Conservation (phyloP, 2,888 invertebrate species). For the Ormyrus rosae region DNA sequence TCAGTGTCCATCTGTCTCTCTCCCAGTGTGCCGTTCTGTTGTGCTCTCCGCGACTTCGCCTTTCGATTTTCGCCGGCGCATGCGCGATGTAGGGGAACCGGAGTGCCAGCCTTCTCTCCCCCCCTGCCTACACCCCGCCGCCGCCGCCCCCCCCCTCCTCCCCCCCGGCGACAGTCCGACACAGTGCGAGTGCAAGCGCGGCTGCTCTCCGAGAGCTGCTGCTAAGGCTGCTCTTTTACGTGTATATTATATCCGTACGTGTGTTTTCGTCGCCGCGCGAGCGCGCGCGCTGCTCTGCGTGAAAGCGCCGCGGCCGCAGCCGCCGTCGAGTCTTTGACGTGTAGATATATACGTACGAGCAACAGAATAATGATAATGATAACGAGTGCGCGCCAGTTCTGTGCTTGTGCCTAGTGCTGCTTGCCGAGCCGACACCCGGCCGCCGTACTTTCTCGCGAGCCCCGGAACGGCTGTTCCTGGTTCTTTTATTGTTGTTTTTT, state of each 20-base stretch:
- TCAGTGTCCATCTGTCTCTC: too few relatives aligned
- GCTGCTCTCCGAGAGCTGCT: background rate
- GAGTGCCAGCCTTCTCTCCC: background rate
- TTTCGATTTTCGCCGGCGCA: background rate
- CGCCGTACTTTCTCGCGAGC: too few relatives aligned
- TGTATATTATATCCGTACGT: background rate
- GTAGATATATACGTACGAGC: background rate
- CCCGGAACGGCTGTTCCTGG: too few relatives aligned
- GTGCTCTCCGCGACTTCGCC: background rate
- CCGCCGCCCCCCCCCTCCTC: background rate
- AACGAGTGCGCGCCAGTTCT: too few relatives aligned
- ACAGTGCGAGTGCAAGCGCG: too few relatives aligned
- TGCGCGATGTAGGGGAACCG: background rate
- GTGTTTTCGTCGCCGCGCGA: slow-evolving; percentile 3
- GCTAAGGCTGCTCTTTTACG: slow-evolving; percentile 10
- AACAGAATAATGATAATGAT: too few relatives aligned
- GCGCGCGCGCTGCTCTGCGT: background rate
- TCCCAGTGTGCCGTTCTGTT: background rate
- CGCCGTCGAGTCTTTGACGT: background rate
- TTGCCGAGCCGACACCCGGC: too few relatives aligned
- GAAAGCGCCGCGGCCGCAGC: background rate
- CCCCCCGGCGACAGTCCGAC: background rate
- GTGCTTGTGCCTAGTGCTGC: too few relatives aligned
- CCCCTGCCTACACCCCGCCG: background rate
- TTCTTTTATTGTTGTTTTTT: too few relatives aligned